These are phyloP conservation scores for Menidia beryllina DNA, from an alignment of 2,113 vertebrate species.

Conservation along the genomic window DNA sequence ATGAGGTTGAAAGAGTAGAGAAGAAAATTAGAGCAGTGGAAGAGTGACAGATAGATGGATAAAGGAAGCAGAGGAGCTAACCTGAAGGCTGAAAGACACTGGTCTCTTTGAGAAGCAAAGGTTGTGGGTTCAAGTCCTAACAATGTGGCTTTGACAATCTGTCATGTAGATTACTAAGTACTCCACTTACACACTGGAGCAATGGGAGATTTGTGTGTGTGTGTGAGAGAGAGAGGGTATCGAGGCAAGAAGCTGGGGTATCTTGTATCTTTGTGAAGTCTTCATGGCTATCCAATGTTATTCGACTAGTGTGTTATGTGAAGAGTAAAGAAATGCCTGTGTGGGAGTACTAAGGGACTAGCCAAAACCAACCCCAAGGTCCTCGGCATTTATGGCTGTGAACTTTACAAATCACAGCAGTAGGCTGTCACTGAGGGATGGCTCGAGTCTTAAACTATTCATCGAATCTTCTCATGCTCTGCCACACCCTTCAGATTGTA, in stretches of 20 bases:
- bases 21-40: constrained; percentile 33
- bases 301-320: constrained; percentile 11
- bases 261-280: constrained; percentile 35
- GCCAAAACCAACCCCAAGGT: constrained; percentile 55
- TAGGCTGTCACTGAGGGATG: constrained; percentile 36
- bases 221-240: background rate
- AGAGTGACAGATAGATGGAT: constrained; percentile 51
- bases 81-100: constrained; percentile 61
- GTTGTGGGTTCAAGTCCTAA: constrained; percentile 65
- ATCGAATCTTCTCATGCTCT: constrained; percentile 53
- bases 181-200: constrained; percentile 36
- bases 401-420: constrained; percentile 56
- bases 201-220: constrained; percentile 22
- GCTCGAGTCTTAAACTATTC: constrained; percentile 54
- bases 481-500: constrained; percentile 40
- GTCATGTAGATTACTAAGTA: constrained; percentile 62
- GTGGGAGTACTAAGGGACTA: background rate
- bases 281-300: constrained; percentile 15
- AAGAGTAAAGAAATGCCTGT: constrained; percentile 13
- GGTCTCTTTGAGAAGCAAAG: constrained; percentile 60
- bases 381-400: constrained; percentile 16
- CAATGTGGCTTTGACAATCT: constrained; percentile 69
- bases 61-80: constrained; percentile 40
- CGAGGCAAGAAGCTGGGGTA: constrained; percentile 21
- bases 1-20: constrained; percentile 35